Conservation (phyloP, 2,797 vertebrate genomes). For the Coracias cyanogaster region DNA sequence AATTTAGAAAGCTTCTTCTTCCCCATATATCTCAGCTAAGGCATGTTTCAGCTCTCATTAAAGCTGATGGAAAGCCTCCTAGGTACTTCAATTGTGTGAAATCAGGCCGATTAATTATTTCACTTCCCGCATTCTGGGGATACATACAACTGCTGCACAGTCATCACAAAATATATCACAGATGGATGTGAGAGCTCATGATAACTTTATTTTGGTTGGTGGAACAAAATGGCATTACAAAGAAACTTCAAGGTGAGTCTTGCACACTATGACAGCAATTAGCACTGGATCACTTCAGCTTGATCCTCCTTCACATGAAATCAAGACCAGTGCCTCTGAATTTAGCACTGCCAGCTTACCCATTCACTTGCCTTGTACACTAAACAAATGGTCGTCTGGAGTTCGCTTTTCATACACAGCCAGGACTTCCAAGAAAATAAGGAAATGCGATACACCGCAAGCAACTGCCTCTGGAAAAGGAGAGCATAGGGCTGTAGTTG, state of each 20-base stretch:
- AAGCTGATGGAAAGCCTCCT: constrained; percentile 19
- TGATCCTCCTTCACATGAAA: background rate
- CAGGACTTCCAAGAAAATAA: background rate
- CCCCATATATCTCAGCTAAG: background rate
- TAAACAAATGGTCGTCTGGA: background rate
- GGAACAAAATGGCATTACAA: constrained; percentile 21
- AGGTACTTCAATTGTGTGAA: background rate
- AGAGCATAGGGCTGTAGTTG: background rate
- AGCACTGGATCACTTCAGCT: background rate
- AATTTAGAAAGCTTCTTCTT: constrained; percentile 3
- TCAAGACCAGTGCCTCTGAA: background rate
- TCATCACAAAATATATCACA: background rate
- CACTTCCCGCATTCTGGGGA: background rate
- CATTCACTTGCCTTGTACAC: background rate
- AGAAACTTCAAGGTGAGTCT: constrained; percentile 40
- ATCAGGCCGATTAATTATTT: constrained; percentile 13
- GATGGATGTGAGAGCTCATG: background rate
- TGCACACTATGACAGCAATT: background rate
- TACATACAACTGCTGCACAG: background rate
- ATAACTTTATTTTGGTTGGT: constrained; percentile 15
- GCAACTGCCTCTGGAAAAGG: background rate
- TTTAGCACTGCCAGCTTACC: background rate
- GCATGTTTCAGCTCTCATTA: background rate
- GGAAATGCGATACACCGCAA: background rate
- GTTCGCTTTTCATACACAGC: background rate